These are phyloP conservation scores for Chelonus formosanus DNA, from an alignment of 2,888 invertebrate genomes.

Conservation along the genomic window DNA sequence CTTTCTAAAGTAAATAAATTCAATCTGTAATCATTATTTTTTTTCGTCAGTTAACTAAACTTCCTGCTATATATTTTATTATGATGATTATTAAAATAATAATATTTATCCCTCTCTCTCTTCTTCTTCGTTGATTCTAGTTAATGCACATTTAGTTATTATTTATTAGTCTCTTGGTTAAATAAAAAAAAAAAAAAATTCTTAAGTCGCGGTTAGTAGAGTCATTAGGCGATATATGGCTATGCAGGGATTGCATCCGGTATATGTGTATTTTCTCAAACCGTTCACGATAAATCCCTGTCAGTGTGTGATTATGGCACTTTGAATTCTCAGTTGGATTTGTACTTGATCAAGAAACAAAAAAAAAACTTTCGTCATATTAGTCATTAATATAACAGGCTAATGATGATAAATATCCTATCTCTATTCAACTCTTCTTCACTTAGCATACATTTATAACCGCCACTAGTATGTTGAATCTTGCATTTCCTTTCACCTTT, in stretches of 20 bases:
- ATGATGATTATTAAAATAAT: too few relatives aligned
- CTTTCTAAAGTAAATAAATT: too few relatives aligned
- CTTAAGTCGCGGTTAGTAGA: slow-evolving; percentile 21
- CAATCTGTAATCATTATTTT: slow-evolving; percentile 2
- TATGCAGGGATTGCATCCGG: slow-evolving; percentile 20
- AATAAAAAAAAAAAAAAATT: slow-evolving; percentile 9
- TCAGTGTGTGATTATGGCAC: slow-evolving; percentile 42
- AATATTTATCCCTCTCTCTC: background rate
- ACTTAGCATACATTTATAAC: too few relatives aligned
- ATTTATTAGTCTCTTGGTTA: slow-evolving; percentile 26
- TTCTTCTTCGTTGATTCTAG: slow-evolving; percentile 15
- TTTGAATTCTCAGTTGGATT: slow-evolving; percentile 42
- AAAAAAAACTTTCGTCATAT: background rate
- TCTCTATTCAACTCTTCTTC: too few relatives aligned
- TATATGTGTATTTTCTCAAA: slow-evolving; percentile 8
- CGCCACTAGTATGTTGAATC: too few relatives aligned
- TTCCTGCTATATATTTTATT: too few relatives aligned
- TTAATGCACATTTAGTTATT: slow-evolving; percentile 14
- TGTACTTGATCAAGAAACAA: slow-evolving; percentile 10
- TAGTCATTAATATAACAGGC: too few relatives aligned
- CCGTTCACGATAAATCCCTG: slow-evolving; percentile 20
- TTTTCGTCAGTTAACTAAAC: background rate
- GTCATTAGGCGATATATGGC: slow-evolving; percentile 22
- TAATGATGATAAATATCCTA: too few relatives aligned
- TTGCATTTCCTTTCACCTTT: too few relatives aligned